phyloP scores from a whole-genome alignment of 2,888 invertebrate genomes.

The Palloptera scutellata region DNA sequence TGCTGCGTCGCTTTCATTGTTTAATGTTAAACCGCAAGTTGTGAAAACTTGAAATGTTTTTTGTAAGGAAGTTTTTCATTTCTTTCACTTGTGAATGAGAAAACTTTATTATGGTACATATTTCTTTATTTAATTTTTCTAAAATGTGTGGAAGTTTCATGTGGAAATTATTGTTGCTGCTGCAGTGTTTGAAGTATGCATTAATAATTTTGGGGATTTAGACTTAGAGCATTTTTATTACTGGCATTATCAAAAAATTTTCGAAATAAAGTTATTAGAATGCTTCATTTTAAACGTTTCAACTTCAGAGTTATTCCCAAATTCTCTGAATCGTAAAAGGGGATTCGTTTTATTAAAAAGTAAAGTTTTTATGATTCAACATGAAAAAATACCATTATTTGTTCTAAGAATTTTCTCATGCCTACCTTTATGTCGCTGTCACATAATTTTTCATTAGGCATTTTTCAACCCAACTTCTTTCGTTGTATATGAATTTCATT shows the following conservation, averaged over 20 bases:
- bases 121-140: too few species aligned
- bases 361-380: conserved; percentile 10
- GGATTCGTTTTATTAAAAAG: neutral
- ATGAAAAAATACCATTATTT: too few species aligned
- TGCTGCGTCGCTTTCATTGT: conserved; percentile 42
- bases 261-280: neutral
- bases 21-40: conserved; percentile 9
- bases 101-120: too few species aligned
- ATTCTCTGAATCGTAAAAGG: too few species aligned
- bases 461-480: conserved; percentile 10
- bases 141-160: neutral
- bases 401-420: neutral
- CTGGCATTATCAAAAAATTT: neutral
- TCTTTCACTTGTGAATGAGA: neutral
- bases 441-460: conserved; percentile 16
- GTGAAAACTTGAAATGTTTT: neutral
- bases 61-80: neutral
- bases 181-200: neutral
- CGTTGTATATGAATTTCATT: neutral
- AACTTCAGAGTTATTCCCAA: neutral
- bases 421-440: conserved; percentile 8
- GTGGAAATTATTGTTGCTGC: neutral
- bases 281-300: neutral
- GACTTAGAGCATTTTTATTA: neutral
- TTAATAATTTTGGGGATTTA: neutral